Evolutionary conservation across 2,113 vertebrate species (phyloP), one percentile per base, ranked within the genome.

Genomic region (mouse (Mus musculus)): DNA sequence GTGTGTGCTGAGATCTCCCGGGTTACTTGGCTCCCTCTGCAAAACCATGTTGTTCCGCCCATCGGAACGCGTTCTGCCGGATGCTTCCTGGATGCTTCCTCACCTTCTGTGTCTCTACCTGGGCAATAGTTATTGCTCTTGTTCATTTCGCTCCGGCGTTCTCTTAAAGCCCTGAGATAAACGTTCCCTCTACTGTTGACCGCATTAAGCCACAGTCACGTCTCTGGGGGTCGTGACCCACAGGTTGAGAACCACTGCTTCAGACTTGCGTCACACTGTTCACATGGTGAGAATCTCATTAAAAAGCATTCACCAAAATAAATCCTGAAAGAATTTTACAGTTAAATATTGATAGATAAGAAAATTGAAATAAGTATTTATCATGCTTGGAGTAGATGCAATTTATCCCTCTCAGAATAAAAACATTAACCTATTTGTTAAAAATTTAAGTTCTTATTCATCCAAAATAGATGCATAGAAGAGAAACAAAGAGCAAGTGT

Each of bases 331-430:
- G 4, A 75, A 93, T 65, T 91, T 93, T 46, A 36, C 78, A 95
- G 46, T 78, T 84, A 93, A 93, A 91, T 84, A 73, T 78, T 26
- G 65, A 49, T 80, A 76, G 11, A 24, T 33, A 90, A 81, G 19
- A 95, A 97, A 94, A 76, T 10, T 71, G 42, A 61, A 49, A 59
- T 9, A 89, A 86, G 39, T 88, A 92, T 95, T n/a, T 49, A 90
- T 52, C 49, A 73, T 89, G 59, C 76, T 77, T 67, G 14, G 81
- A 85, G 16, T 24, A 88, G 9, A 54, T 95, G 89, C 0, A 67
- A 78, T 11, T 73, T 91, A 19, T 52, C 89, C 78, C 26, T 65
- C 49, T 65, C 49, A 90, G 12, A 84, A 88, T 63, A 54, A 88
- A 89, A 91, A n/a, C 6, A 63, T 82, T 80, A 88, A 16, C 3